phyloP scores from a whole-genome alignment of 2,888 invertebrate species.

The Tribolium freemani region DNA sequence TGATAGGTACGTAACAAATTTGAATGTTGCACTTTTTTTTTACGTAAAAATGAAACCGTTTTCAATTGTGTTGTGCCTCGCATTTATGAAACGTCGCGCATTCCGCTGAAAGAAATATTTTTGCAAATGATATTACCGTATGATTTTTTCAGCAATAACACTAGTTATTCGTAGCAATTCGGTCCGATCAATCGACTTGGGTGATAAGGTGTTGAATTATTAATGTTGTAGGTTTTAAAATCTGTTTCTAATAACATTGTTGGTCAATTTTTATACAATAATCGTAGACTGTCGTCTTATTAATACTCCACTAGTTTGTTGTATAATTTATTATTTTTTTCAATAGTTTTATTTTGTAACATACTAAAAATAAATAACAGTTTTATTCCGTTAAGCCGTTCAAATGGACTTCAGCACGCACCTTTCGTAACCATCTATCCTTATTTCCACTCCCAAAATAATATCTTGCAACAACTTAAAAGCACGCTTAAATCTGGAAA shows the following conservation, averaged over 20 bases:
- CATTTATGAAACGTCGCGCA: slow-evolving; percentile 32
- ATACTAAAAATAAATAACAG: not conserved
- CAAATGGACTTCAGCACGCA: slow-evolving; percentile 73
- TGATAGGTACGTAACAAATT: slow-evolving; percentile 5
- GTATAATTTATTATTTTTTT: slow-evolving; percentile 38
- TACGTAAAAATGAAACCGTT: not conserved
- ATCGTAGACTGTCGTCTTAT: slow-evolving; percentile 39
- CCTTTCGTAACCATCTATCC: slow-evolving; percentile 75
- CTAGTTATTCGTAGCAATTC: slow-evolving; percentile 32
- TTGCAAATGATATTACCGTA: slow-evolving; percentile 38
- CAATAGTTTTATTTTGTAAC: slow-evolving; percentile 16
- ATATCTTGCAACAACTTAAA: too few relatives aligned
- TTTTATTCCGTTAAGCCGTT: slow-evolving; percentile 68
- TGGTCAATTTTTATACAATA: slow-evolving; percentile 46
- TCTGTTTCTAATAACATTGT: slow-evolving; percentile 39
- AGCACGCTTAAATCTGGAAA: too few relatives aligned
- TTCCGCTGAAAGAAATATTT: slow-evolving; percentile 32
- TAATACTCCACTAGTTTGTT: slow-evolving; percentile 38
- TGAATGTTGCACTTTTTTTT: not conserved
- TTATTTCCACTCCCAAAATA: slow-evolving; percentile 72
- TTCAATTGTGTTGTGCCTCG: slow-evolving; percentile 45
- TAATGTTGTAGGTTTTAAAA: slow-evolving; percentile 35
- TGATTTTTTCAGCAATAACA: slow-evolving; percentile 36
- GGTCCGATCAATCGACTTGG: slow-evolving; percentile 32
- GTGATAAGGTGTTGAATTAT: slow-evolving; percentile 33